Evolutionary conservation across 92 coral and sea anemone genomes (phyloP).

Genomic region (Pocillopora grandis): DNA sequence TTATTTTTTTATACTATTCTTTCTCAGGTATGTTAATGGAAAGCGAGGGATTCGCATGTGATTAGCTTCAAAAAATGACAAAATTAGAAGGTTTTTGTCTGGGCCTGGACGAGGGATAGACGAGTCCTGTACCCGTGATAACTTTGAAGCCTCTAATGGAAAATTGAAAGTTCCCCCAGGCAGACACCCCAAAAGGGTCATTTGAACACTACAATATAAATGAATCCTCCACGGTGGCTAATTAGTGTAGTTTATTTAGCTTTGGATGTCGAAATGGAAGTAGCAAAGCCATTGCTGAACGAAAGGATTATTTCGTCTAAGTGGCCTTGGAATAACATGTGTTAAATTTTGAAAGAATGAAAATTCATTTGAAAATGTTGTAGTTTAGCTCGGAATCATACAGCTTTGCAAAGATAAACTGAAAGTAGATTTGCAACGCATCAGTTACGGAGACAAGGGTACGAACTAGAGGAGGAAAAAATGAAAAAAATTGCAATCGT

Average conservation of each 20-base stretch:
- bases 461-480: background rate
- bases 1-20: background rate
- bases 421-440: slow-evolving; percentile 19
- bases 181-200: background rate
- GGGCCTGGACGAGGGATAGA: slow-evolving; percentile 14
- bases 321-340: slow-evolving; percentile 1
- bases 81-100: slow-evolving; percentile 25
- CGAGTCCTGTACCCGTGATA: background rate
- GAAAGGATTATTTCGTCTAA: background rate
- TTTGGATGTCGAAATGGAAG: slow-evolving; percentile 7
- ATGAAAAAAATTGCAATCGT: slow-evolving; percentile 22
- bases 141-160: slow-evolving; percentile 12
- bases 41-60: slow-evolving; percentile 9
- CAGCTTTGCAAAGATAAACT: background rate
- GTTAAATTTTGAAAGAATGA: slow-evolving; percentile 22
- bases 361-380: slow-evolving; percentile 13
- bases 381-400: background rate
- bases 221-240: slow-evolving; percentile 4
- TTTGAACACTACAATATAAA: background rate
- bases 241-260: slow-evolving; percentile 5
- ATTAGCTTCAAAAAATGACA: slow-evolving; percentile 33
- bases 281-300: slow-evolving; percentile 11
- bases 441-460: slow-evolving; percentile 1
- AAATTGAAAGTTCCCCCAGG: slow-evolving; percentile 6
- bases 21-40: slow-evolving; percentile 38